phyloP scores from a whole-genome alignment of 37 sponge, comb jelly and placozoan genomes.

The Cliona cf. orientalis region DNA sequence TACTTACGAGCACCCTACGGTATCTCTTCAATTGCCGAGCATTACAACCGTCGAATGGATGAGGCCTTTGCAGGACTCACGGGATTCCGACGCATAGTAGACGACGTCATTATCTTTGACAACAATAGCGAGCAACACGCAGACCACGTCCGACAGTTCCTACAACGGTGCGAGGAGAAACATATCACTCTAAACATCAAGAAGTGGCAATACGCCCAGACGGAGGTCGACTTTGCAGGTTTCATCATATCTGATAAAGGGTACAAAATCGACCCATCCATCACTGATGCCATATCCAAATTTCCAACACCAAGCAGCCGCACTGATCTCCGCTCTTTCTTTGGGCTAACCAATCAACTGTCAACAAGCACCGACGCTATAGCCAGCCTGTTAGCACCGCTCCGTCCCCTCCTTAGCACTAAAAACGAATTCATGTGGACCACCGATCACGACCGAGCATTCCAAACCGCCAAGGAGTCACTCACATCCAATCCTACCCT shows the following conservation, averaged over 20 bases:
- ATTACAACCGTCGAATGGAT: too few species aligned
- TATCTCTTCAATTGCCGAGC: too few species aligned
- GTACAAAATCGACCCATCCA: conserved; percentile 15
- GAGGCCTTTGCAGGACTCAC: too few species aligned
- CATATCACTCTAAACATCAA: conserved; percentile 32
- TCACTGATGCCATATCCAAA: conserved; percentile 31
- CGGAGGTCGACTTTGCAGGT: conserved; percentile 24
- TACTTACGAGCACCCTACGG: too few species aligned
- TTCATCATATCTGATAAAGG: conserved; percentile 5
- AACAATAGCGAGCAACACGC: conserved; percentile 17
- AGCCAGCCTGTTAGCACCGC: conserved; percentile 20
- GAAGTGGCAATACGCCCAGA: conserved; percentile 16
- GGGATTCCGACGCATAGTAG: too few species aligned
- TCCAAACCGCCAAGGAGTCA: not conserved
- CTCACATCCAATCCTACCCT: conserved; percentile 22
- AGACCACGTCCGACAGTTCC: conserved; percentile 20
- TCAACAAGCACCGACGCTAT: conserved; percentile 5
- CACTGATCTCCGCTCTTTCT: conserved; percentile 40
- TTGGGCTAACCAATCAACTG: conserved; percentile 36
- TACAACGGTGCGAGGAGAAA: conserved; percentile 27
- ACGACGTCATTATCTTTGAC: too few species aligned
- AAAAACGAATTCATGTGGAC: conserved; percentile 44
- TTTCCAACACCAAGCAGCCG: conserved; percentile 32
- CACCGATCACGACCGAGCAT: conserved; percentile 14
- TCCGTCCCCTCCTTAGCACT: conserved; percentile 24